Conservation (phyloP, 1,140 invertebrate species). For the Papilio polyxenes region DNA sequence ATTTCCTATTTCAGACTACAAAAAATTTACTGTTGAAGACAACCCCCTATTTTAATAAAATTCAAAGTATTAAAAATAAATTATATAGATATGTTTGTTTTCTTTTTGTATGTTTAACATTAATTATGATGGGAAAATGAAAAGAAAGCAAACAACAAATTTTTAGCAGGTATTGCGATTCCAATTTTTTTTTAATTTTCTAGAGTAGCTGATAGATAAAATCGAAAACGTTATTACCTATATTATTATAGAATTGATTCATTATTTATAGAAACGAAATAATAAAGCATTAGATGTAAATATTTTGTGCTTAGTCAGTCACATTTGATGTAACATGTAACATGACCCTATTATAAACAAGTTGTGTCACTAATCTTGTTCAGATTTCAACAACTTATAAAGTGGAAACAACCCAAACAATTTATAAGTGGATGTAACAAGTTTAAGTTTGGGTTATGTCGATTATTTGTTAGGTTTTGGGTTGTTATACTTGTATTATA, state of each 20-base stretch:
- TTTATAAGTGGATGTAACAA: constrained; percentile 26
- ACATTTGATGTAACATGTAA: constrained; percentile 1
- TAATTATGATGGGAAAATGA: too few species aligned
- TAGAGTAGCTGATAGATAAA: too few species aligned
- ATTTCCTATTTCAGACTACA: too few species aligned
- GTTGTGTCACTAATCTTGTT: constrained; percentile 20
- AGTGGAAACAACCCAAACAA: not conserved
- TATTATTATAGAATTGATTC: not conserved
- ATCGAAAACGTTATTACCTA: not conserved
- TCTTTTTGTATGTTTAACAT: not conserved
- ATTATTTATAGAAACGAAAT: not conserved
- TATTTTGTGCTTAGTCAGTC: not conserved
- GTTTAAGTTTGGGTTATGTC: constrained; percentile 20
- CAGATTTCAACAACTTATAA: not conserved
- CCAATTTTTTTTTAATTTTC: too few species aligned
- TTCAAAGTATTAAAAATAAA: too few species aligned
- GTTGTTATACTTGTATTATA: not conserved
- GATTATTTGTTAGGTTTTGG: not conserved
- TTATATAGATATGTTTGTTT: too few species aligned
- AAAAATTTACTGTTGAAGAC: too few species aligned
- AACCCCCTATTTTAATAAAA: too few species aligned
- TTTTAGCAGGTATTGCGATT: not conserved
- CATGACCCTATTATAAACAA: not conserved
- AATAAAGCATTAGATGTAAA: not conserved
- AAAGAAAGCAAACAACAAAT: too few species aligned